Base-by-base conservation (phyloP, 2,797 vertebrate species). In the Amblyraja radiata region DNA sequence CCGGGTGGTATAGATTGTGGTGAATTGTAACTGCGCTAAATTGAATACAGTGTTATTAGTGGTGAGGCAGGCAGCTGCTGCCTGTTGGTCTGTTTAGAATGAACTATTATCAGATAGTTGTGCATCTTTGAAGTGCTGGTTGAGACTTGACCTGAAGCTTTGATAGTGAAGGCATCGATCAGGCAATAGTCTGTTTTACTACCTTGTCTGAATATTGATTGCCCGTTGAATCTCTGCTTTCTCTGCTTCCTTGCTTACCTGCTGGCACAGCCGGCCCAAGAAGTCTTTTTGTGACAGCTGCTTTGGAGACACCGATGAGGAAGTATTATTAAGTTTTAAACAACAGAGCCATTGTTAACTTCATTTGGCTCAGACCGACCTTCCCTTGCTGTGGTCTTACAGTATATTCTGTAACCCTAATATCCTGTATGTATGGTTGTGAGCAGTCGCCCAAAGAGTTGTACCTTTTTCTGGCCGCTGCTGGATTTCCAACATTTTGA, bases 311-410 rank as follows among this genome's bases (percentile, higher is more conserved):
- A 91, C 23, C 74, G 39, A 92, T 54, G 32, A 76, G 23, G 32
- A 74, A 91, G 65, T 74, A 16, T 74, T 54, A 91, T 91, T 74
- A 91, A 54, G 71, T 39, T 92, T 74, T 92, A n/a, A 88, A 88
- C 84, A 68, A 88, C 63, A 4, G n/a, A 68, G 18, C 84, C 84
- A 65, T 88, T 88, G 63, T 88, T 21, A 63, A 63, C 13, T 88
- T 88, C 68, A 9, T 1, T 88, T 88, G 18, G 28, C 14, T 36
- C 63, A 68, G 63, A 68, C 63, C n/a, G 36, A 18, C 84, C 61
- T 16, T 88, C 68, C 63, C n/a, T 88, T 88, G 36, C n/a, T 88
- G 18, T 36, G 65, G 16, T 68, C 84, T 68, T 21, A 32, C 65
- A 18, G n/a, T 63, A 21, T 36, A 88, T 68, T 65, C 68, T 68